Base-by-base conservation (phyloP, 2,113 vertebrate genomes). In the Proterorhinus semilunaris region DNA sequence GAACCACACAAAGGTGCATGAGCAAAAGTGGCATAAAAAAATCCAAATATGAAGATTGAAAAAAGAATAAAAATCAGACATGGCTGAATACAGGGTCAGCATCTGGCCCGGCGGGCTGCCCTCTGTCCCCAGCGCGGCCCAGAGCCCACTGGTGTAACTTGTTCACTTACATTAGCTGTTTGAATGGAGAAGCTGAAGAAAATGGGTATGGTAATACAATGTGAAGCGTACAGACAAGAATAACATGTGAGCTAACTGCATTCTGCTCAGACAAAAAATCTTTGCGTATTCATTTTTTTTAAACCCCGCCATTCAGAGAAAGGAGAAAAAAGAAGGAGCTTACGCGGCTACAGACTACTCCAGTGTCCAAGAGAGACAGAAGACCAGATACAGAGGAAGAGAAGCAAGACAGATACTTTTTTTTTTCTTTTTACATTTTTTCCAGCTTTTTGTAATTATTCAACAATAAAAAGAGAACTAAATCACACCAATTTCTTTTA, bases 401-500 rank as follows among this genome's bases (percentile, higher is more conserved):
- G 85, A 91, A 91, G 87, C 86, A 89, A 93, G 92, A 91, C 88
- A 89, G 82, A 87, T 62, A 68, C 73, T 78, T 82, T 83, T 86
- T 87, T 80, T 83, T 85, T 72, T 76, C 27, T 79, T 71, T 81
- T 78, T 84, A 85, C 83, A 71, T 85, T 80, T 81, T 76, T 67
- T 76, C 27, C 55, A 59, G 58, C 65, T 89, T 90, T 90, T 88
- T 86, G 88, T 86, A 87, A 90, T 90, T 90, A 90, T 91, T 90
- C 87, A 92, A 91, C 91, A 90, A 93, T 92, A 91, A 93, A 92
- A 93, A 92, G 90, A 93, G 83, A 92, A 93, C 91, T 91, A 93
- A 94, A 93, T 93, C 92, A 94, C 94, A 94, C 92, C 91, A 89
- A 92, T 93, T 91, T 92, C 90, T 91, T 93, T 94, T 94, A 94